phyloP scores from a whole-genome alignment of 2,113 vertebrate species.

The Festucalex cinctus region DNA sequence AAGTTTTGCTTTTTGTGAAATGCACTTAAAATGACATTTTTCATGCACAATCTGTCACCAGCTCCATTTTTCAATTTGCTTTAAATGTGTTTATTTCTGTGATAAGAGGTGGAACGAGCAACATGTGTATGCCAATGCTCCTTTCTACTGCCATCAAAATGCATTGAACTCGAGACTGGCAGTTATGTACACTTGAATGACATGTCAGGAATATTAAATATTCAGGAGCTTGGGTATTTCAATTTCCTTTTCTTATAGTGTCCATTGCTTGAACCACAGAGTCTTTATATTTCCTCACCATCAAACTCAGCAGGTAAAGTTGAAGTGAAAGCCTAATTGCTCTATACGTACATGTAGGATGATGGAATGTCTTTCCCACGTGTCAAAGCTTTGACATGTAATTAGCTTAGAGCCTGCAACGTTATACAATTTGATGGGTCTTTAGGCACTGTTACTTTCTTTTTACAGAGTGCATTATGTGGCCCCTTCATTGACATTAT shows the following conservation, averaged over 20 bases:
- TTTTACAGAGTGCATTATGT: background rate
- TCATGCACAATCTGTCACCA: constrained; percentile 12
- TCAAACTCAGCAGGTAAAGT: constrained; percentile 8
- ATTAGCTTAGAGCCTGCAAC: constrained; percentile 18
- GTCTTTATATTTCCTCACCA: constrained; percentile 8
- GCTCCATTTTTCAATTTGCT: constrained; percentile 27
- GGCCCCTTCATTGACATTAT: background rate
- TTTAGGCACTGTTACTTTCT: no score
- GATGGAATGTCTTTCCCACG: constrained; percentile 16
- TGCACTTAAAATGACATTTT: constrained; percentile 33
- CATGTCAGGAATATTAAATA: constrained; percentile 18
- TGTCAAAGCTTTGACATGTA: constrained; percentile 26
- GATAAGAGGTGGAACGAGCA: constrained; percentile 16
- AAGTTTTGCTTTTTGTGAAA: constrained; percentile 7
- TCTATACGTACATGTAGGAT: constrained; percentile 17
- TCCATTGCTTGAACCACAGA: constrained; percentile 1
- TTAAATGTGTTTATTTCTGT: constrained; percentile 43
- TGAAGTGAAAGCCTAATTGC: constrained; percentile 4
- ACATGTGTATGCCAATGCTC: constrained; percentile 4
- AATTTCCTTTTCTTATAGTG: constrained; percentile 10
- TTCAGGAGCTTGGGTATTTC: constrained; percentile 10
- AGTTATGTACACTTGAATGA: constrained; percentile 25
- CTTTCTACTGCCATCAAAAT: constrained; percentile 9
- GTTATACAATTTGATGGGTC: constrained; percentile 7
- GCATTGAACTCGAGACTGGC: constrained; percentile 11